Conservation (phyloP, 2,797 vertebrate genomes). For the Ambastaia sidthimunki region DNA sequence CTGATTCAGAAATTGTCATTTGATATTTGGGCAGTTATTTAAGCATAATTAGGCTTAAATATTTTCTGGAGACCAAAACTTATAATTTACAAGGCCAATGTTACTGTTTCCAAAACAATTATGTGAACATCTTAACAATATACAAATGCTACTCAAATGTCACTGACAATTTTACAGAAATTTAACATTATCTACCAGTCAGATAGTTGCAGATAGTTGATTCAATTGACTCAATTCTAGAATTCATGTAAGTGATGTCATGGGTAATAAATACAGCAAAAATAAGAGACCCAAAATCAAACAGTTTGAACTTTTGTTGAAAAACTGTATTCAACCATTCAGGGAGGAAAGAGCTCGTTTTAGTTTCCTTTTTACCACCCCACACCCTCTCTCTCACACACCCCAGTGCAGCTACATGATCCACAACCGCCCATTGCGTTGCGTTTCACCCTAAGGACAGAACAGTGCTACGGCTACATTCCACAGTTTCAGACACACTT, state of each 20-base stretch:
- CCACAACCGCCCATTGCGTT: conserved; percentile 71
- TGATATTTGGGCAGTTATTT: background rate
- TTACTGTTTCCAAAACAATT: conserved; percentile 16
- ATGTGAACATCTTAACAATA: background rate
- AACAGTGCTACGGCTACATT: conserved; percentile 71
- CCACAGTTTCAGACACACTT: conserved; percentile 55
- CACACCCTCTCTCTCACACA: conserved; percentile 59
- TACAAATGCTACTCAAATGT: background rate
- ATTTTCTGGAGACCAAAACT: background rate
- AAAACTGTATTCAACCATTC: conserved; percentile 53
- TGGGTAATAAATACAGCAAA: conserved; percentile 43
- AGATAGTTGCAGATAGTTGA: conserved; percentile 28
- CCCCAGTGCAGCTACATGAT: conserved; percentile 70
- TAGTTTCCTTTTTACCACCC: conserved; percentile 73
- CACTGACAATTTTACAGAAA: background rate
- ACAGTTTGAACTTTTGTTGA: conserved; percentile 59
- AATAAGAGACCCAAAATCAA: conserved; percentile 52
- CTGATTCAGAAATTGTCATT: conserved; percentile 12
- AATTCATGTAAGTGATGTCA: conserved; percentile 43
- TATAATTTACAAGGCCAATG: background rate
- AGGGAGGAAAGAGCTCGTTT: conserved; percentile 74
- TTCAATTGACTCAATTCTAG: background rate
- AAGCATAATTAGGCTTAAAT: conserved; percentile 10
- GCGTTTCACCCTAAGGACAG: conserved; percentile 68
- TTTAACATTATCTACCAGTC: background rate